Evolutionary conservation across 37 sponge, comb jelly and placozoan species (phyloP), one percentile per base, ranked within the genome.

Genomic region (Diacarnus erythraeanus): DNA sequence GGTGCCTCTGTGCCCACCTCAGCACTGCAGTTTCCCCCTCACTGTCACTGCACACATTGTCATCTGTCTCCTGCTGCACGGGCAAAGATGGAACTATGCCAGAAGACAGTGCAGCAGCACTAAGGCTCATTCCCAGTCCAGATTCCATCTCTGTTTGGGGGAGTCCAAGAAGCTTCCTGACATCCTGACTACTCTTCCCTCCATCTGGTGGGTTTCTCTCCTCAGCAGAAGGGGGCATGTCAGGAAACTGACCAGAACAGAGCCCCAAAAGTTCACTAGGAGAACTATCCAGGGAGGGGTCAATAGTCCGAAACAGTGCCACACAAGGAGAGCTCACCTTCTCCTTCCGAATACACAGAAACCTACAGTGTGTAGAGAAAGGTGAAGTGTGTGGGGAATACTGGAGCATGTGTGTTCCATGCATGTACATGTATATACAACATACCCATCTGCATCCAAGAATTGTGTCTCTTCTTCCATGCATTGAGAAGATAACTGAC

Each of bases 371-470:
- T n/a, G n/a, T n/a, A n/a, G n/a, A n/a, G n/a, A n/a, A n/a, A n/a
- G n/a, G n/a, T n/a, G n/a, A n/a, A n/a, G n/a, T n/a, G n/a, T n/a
- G n/a, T n/a, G n/a, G n/a, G n/a, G n/a, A n/a, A n/a, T n/a, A n/a
- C n/a, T n/a, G n/a, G n/a, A n/a, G n/a, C n/a, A n/a, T n/a, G n/a
- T n/a, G n/a, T n/a, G n/a, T n/a, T n/a, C 51, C 12, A 12, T 6
- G 51, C 12, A 47, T 47, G 51, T 15, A 12, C 51, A 15, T 47
- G 12, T 47, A 12, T 47, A 47, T 47, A 6, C 29, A 3, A 25
- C 82, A 47, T 51, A 92, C 93, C 93, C 93, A 20, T 92, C 65
- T 6, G 82, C 77, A 71, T 92, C 93, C 47, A 92, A 74, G 59
- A 88, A 82, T 75, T 85, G 93, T 44, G 93, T 85, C 68, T 85